These are phyloP conservation scores for Melanotaenia duboulayi DNA, from an alignment of 2,113 vertebrate species.

Conservation along the genomic window DNA sequence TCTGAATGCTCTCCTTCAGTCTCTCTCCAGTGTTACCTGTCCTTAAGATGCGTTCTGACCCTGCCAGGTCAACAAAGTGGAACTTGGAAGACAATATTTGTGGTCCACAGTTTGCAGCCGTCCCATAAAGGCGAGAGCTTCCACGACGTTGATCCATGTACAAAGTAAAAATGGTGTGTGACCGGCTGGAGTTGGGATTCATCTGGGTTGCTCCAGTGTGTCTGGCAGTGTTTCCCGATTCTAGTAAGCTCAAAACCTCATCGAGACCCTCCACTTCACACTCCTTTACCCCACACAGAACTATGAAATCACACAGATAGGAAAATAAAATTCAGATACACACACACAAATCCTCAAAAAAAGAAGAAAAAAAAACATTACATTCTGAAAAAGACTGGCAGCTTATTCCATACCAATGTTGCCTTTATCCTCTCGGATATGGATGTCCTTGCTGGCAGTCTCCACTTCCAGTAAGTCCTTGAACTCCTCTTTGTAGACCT, in stretches of 20 bases:
- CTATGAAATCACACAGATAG: constrained; percentile 72
- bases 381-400: neutral
- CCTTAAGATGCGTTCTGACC: constrained; percentile 93
- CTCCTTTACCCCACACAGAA: constrained; percentile 94
- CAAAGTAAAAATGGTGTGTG: constrained; percentile 93
- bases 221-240: constrained; percentile 93
- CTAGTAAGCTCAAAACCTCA: constrained; percentile 94
- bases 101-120: constrained; percentile 41
- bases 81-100: constrained; percentile 95
- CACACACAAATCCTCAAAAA: neutral
- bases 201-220: constrained; percentile 94
- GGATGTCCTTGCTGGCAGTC: constrained; percentile 94
- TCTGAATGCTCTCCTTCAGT: constrained; percentile 96
- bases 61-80: constrained; percentile 95
- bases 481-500: constrained; percentile 98
- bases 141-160: constrained; percentile 93
- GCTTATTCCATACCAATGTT: constrained; percentile 87
- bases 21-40: constrained; percentile 93
- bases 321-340: constrained; percentile 10
- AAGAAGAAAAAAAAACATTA: too few relatives aligned
- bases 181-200: constrained; percentile 94
- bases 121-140: constrained; percentile 78
- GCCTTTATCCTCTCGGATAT: constrained; percentile 95
- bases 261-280: constrained; percentile 95
- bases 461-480: constrained; percentile 94